These are phyloP conservation scores for Digitonthophagus gazella DNA, from an alignment of 2,888 invertebrate genomes.

Conservation along the genomic window DNA sequence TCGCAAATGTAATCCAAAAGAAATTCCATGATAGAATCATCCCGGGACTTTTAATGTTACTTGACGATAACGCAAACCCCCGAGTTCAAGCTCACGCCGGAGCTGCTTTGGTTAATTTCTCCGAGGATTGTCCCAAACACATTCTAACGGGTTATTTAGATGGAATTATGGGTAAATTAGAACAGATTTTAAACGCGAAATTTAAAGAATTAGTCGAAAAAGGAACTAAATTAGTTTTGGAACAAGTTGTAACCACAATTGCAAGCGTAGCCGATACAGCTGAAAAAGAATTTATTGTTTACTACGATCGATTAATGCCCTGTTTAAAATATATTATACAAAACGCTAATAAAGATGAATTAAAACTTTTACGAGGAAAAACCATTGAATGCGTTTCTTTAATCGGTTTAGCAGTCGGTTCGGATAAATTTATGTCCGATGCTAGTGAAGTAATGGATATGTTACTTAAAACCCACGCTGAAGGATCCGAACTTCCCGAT, in stretches of 20 bases:
- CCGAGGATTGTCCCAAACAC: conserved; percentile 96
- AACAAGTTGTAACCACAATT: conserved; percentile 98
- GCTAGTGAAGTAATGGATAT: conserved; percentile 96
- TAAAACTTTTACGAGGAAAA: conserved; percentile 88
- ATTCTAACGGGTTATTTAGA: conserved; percentile 90
- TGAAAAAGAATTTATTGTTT: conserved; percentile 91
- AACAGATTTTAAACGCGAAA: conserved; percentile 84
- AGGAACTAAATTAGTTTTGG: conserved; percentile 93
- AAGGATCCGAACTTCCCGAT: conserved; percentile 73
- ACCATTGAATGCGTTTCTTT: conserved; percentile 98
- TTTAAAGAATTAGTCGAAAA: conserved; percentile 92
- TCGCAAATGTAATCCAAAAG: conserved; percentile 94
- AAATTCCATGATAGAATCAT: conserved; percentile 96
- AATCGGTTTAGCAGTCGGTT: conserved; percentile 85
- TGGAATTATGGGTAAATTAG: conserved; percentile 86
- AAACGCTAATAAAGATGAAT: conserved; percentile 83
- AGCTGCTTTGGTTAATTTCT: conserved; percentile 98
- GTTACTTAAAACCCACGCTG: conserved; percentile 84
- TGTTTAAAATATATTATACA: conserved; percentile 96
- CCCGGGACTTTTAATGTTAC: conserved; percentile 81
- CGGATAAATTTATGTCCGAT: conserved; percentile 83
- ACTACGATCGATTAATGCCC: conserved; percentile 92
- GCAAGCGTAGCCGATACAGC: conserved; percentile 98
- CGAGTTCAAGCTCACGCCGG: conserved; percentile 90
- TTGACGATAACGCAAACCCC: conserved; percentile 89